Evolutionary conservation across 2,797 vertebrate genomes (phyloP).

Genomic region (Pangasius sanitwongsei): DNA sequence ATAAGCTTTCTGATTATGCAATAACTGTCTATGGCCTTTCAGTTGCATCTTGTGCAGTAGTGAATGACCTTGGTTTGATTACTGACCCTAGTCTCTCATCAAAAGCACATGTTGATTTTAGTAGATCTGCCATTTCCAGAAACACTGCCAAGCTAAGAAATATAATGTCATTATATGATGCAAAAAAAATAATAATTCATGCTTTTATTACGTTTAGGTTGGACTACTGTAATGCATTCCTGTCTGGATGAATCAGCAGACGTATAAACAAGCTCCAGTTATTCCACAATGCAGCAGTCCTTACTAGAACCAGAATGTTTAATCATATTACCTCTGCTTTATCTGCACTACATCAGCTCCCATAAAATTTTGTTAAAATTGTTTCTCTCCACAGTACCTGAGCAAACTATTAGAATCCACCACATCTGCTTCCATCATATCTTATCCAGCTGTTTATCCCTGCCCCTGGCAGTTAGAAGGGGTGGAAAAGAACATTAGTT

Average conservation of each 20-base stretch:
- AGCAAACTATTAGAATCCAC: not conserved
- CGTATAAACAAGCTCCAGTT: constrained; percentile 8
- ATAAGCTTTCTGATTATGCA: not conserved
- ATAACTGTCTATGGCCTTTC: not conserved
- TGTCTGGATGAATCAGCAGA: constrained; percentile 10
- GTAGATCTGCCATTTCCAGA: not conserved
- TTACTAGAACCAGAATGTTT: not conserved
- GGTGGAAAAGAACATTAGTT: not conserved
- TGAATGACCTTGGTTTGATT: not conserved
- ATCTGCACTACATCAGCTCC: not conserved
- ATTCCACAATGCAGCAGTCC: not conserved
- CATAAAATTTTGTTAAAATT: not conserved
- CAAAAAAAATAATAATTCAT: not conserved
- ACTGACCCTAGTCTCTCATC: not conserved
- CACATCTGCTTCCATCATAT: not conserved
- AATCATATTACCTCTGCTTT: not conserved
- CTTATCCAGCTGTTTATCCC: not conserved
- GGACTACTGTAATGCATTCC: not conserved
- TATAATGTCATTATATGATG: constrained; percentile 3
- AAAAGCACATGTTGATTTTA: not conserved
- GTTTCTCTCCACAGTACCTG: not conserved
- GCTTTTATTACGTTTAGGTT: not conserved
- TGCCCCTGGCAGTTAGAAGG: not conserved
- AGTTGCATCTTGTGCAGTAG: not conserved
- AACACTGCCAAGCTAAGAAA: not conserved